A percentile compares a stretch with the other conserved stretches of the same genome.
phyloP scores from a whole-genome alignment of 2,797 vertebrate genomes.

The Coendou prehensilis region DNA sequence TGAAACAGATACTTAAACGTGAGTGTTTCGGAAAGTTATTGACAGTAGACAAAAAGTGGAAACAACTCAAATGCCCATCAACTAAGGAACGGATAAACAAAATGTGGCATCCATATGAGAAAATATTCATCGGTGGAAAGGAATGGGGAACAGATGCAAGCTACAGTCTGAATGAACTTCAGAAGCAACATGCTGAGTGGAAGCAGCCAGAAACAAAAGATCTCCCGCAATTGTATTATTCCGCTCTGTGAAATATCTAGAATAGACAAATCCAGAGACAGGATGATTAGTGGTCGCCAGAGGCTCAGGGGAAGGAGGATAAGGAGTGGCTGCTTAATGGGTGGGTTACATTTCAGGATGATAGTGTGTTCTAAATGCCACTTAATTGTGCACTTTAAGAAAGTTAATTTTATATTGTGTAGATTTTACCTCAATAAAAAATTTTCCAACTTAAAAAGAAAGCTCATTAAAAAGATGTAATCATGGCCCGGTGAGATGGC shows the following conservation, averaged over 20 bases:
- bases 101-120: not conserved
- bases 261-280: not conserved
- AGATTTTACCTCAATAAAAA: slow-evolving; percentile 56
- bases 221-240: not conserved
- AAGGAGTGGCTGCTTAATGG: not conserved
- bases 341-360: not conserved
- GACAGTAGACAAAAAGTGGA: not conserved
- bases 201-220: slow-evolving; percentile 34
- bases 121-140: not conserved
- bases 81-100: not conserved
- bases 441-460: slow-evolving; percentile 5
- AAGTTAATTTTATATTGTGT: slow-evolving; percentile 43
- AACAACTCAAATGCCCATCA: not conserved
- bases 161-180: not conserved
- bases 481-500: no score
- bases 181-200: not conserved
- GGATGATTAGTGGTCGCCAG: not conserved
- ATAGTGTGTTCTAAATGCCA: slow-evolving; percentile 33
- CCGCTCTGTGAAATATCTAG: not conserved
- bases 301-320: no score
- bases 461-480: not conserved
- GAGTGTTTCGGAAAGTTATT: not conserved
- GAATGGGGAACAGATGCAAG: not conserved
- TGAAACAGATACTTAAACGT: slow-evolving; percentile 11
- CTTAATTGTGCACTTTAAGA: slow-evolving; percentile 45